phyloP scores from a whole-genome alignment of 1,140 invertebrate species.

The Pseudomyrmex flavicornis region DNA sequence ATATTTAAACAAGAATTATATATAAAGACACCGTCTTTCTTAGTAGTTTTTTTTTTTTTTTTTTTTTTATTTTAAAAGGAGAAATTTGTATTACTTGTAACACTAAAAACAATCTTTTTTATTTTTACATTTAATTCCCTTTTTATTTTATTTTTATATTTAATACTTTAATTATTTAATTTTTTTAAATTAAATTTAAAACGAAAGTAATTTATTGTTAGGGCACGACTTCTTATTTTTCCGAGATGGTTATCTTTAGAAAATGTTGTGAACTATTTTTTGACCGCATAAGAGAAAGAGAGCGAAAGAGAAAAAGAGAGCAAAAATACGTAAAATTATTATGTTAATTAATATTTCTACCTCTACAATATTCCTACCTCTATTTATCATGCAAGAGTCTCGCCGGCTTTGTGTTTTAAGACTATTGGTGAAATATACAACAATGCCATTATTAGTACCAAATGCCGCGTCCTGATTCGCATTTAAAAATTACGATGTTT shows the following conservation, averaged over 20 bases:
- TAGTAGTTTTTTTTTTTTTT: no score
- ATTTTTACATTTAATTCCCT: no score
- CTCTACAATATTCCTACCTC: not conserved
- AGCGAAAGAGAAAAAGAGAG: not conserved
- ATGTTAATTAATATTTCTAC: not conserved
- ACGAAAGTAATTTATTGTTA: no score
- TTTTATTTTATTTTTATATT: no score
- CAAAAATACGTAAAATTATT: not conserved
- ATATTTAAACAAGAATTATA: no score
- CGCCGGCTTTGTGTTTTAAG: not conserved
- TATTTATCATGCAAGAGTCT: not conserved
- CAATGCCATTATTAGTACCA: slow-evolving; percentile 10
- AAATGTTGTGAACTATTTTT: not conserved
- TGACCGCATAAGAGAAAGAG: not conserved
- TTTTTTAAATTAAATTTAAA: no score
- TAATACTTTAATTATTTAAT: no score
- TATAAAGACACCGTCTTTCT: no score
- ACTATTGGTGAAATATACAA: not conserved
- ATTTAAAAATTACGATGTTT: slow-evolving; percentile 28
- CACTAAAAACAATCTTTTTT: no score
- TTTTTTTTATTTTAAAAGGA: no score
- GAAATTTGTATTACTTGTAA: no score
- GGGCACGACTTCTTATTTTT: no score
- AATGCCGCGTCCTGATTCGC: not conserved
- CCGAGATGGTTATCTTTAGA: not conserved